A percentile compares a stretch with the other conserved stretches of the same genome.
Evolutionary conservation across 2,888 invertebrate species (phyloP).

Genomic region (Pristionchus fissidentatus): DNA sequence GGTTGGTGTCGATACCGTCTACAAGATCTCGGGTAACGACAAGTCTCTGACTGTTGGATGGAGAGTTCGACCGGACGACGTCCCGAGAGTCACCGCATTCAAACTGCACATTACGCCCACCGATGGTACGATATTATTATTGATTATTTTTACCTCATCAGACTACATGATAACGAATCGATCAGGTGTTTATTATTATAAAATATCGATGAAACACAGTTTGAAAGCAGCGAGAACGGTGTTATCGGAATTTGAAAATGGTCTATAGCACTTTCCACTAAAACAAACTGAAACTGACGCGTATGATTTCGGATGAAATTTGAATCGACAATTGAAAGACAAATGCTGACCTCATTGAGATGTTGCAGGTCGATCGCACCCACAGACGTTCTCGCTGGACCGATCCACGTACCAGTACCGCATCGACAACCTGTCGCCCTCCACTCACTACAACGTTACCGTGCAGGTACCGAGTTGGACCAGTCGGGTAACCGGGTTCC

Average conservation of each 20-base stretch:
- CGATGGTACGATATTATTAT: not conserved
- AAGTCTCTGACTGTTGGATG: conserved; percentile 69
- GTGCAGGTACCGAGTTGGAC: conserved; percentile 59
- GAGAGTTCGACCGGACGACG: conserved; percentile 71
- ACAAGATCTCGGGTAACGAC: conserved; percentile 68
- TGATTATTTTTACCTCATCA: too few relatives aligned
- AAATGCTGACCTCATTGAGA: not conserved
- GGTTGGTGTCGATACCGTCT: conserved; percentile 68
- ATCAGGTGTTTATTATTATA: too few relatives aligned
- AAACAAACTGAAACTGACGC: too few relatives aligned
- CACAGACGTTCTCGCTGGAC: conserved; percentile 74
- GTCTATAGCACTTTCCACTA: too few relatives aligned
- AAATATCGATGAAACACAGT: too few relatives aligned
- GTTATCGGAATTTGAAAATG: too few relatives aligned
- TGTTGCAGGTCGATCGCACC: conserved; percentile 48
- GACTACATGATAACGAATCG: too few relatives aligned
- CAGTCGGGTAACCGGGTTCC: too few relatives aligned
- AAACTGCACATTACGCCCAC: conserved; percentile 69
- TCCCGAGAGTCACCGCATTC: conserved; percentile 71
- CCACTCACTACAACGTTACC: conserved; percentile 74
- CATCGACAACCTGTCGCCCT: conserved; percentile 72
- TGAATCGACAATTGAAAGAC: not conserved
- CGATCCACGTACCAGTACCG: conserved; percentile 72
- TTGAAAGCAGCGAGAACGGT: too few relatives aligned
- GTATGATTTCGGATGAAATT: too few relatives aligned